A percentile compares a stretch with the other conserved stretches of the same genome.
Evolutionary conservation across 2,797 vertebrate species (phyloP).

Genomic region (Rhinichthys osculus): DNA sequence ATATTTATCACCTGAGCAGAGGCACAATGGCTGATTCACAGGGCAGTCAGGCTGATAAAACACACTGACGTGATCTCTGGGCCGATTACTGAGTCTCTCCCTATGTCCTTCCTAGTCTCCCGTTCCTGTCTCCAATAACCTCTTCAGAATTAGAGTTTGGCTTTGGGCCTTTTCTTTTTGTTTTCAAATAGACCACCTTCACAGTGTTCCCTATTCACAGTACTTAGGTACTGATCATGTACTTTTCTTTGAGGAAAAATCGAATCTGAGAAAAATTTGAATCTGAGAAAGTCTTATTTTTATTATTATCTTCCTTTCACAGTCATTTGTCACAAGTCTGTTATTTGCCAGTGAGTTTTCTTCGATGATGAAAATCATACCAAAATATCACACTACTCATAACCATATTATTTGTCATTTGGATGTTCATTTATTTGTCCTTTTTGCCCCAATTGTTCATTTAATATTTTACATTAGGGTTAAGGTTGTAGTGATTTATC

Average conservation of each 20-base stretch:
- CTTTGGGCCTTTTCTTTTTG: conserved; percentile 53
- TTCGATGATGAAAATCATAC: conserved; percentile 1
- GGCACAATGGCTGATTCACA: conserved; percentile 79
- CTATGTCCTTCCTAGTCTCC: conserved; percentile 59
- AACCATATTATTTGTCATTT: conserved; percentile 14
- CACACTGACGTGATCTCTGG: conserved; percentile 73
- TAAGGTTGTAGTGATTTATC: conserved; percentile 30
- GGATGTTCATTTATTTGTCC: not conserved
- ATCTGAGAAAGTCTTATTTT: too few relatives aligned
- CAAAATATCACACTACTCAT: not conserved
- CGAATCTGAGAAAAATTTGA: too few relatives aligned
- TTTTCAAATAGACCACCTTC: conserved; percentile 43
- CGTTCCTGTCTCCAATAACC: conserved; percentile 46
- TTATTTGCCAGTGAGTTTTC: conserved; percentile 16
- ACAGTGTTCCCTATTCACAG: conserved; percentile 12
- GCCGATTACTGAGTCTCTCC: conserved; percentile 55
- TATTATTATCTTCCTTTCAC: not conserved
- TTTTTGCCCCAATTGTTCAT: not conserved
- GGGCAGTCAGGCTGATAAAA: conserved; percentile 74
- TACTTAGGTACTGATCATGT: conserved; percentile 2
- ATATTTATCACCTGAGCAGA: conserved; percentile 81
- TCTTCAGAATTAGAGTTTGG: conserved; percentile 59
- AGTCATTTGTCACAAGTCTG: not conserved
- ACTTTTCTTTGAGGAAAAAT: not conserved
- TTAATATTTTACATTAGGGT: not conserved